phyloP scores from a whole-genome alignment of 2,113 vertebrate species.

The Lepus europaeus region DNA sequence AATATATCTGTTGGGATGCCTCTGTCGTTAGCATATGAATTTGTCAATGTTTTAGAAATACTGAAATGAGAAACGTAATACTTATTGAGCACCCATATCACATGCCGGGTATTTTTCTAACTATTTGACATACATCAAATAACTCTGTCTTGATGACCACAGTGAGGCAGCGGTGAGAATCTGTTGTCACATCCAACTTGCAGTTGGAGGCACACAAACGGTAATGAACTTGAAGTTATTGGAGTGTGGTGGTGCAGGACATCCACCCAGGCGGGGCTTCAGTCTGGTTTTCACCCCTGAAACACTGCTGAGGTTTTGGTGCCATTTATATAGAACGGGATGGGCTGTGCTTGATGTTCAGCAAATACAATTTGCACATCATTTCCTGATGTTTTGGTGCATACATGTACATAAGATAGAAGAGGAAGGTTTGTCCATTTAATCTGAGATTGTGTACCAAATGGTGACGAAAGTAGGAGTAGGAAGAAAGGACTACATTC shows the following conservation, averaged over 20 bases:
- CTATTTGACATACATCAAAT: not conserved
- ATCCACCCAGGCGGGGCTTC: not conserved
- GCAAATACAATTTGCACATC: not conserved
- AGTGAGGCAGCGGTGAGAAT: not conserved
- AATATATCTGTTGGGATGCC: not conserved
- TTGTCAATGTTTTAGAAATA: conserved; percentile 27
- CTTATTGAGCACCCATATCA: not conserved
- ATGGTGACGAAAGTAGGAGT: not conserved
- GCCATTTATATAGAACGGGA: conserved; percentile 23
- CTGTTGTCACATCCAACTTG: not conserved
- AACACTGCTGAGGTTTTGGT: not conserved
- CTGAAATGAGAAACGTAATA: not conserved
- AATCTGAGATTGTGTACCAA: conserved; percentile 8
- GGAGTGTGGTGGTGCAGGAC: not conserved
- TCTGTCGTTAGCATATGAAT: not conserved
- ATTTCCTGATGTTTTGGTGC: not conserved
- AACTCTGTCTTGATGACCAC: not conserved
- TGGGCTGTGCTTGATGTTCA: not conserved
- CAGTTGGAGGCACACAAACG: not conserved
- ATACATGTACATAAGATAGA: not conserved
- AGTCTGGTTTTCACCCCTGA: not conserved
- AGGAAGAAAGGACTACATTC: not conserved
- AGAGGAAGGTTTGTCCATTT: conserved; percentile 7
- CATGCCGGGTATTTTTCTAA: not conserved
- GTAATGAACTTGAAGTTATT: not conserved